Evolutionary conservation across 2,888 invertebrate genomes (phyloP).

Genomic region (Acronicta aceris): DNA sequence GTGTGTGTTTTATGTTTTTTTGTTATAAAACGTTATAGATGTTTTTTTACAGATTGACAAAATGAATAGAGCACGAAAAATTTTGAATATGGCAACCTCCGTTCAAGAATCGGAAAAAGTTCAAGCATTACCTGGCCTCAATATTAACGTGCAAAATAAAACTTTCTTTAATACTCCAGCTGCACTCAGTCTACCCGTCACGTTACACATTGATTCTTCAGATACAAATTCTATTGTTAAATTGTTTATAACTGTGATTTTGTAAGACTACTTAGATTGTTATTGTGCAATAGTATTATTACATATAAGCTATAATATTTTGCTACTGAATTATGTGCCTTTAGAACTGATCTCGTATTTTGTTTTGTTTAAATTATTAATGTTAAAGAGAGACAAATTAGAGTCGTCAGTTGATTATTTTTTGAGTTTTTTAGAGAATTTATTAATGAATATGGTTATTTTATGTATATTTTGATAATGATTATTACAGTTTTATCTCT

Average conservation of each 20-base stretch:
- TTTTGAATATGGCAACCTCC: too few species aligned
- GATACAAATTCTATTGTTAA: slow-evolving; percentile 6
- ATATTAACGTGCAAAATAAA: too few species aligned
- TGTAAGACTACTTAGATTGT: slow-evolving; percentile 37
- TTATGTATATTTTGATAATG: slow-evolving; percentile 31
- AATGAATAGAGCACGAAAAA: too few species aligned
- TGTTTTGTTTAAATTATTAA: slow-evolving; percentile 26
- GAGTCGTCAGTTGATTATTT: slow-evolving; percentile 35
- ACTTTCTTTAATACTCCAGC: too few species aligned
- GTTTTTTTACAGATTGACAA: too few species aligned
- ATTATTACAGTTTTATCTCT: slow-evolving; percentile 32
- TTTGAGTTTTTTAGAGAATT: slow-evolving; percentile 29
- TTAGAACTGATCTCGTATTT: slow-evolving; percentile 38
- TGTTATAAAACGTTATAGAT: too few species aligned
- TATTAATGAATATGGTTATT: slow-evolving; percentile 30
- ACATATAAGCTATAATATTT: slow-evolving; percentile 14
- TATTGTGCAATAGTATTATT: slow-evolving; percentile 36
- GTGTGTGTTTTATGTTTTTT: too few species aligned
- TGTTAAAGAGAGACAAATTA: slow-evolving; percentile 31
- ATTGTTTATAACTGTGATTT: slow-evolving; percentile 20
- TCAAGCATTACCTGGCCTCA: too few species aligned
- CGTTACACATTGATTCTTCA: too few species aligned
- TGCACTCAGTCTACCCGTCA: too few species aligned
- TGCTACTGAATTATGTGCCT: slow-evolving; percentile 34
- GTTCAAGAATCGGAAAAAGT: too few species aligned